These are phyloP conservation scores for Ageneiosus marmoratus DNA, from an alignment of 2,113 vertebrate genomes.

Conservation along the genomic window DNA sequence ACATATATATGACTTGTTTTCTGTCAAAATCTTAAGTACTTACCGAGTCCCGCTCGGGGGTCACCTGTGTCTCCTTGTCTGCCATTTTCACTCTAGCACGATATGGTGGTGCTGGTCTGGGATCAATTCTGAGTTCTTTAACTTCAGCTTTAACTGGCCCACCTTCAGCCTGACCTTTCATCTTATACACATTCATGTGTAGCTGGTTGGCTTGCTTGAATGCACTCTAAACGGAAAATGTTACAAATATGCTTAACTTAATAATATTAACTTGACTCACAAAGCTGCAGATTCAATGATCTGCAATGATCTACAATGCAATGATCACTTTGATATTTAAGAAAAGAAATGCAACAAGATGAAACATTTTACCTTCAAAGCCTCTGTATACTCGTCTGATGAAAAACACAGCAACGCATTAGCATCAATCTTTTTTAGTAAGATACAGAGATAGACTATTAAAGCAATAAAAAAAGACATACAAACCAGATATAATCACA, in stretches of 20 bases:
- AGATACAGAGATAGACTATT: background rate
- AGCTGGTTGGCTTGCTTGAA: constrained; percentile 88
- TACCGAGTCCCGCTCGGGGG: constrained; percentile 74
- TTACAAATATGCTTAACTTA: background rate
- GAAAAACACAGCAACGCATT: background rate
- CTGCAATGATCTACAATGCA: background rate
- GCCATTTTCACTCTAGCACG: constrained; percentile 77
- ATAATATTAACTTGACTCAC: background rate
- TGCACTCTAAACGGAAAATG: constrained; percentile 76
- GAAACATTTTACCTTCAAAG: constrained; percentile 84
- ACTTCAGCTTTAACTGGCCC: constrained; percentile 67
- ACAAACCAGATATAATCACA: constrained; percentile 54
- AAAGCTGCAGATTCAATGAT: background rate
- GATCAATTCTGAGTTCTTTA: constrained; percentile 75
- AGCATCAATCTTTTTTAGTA: background rate
- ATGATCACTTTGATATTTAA: background rate
- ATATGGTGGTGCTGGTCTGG: constrained; percentile 75
- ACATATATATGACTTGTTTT: background rate
- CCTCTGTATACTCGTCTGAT: constrained; percentile 96
- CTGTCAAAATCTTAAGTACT: constrained; percentile 39
- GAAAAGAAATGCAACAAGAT: background rate
- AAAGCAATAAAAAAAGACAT: too few species aligned
- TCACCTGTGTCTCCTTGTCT: constrained; percentile 78
- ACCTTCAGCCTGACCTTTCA: constrained; percentile 64
- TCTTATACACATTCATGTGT: constrained; percentile 89